phyloP scores from a whole-genome alignment of 2,113 vertebrate species.

The Hucho hucho region DNA sequence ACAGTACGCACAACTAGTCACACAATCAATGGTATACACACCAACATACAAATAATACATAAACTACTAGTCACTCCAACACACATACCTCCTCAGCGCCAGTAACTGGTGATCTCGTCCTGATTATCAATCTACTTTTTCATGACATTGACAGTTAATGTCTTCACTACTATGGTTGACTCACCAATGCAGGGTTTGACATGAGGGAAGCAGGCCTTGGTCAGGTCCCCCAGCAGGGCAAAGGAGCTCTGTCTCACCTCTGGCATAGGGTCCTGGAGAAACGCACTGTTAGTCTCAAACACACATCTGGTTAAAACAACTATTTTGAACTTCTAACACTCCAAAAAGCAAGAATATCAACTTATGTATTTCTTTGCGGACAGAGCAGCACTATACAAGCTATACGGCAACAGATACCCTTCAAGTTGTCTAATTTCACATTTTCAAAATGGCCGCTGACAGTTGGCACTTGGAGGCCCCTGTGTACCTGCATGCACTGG shows the following conservation, averaged over 20 bases:
- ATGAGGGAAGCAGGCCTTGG: constrained; percentile 93
- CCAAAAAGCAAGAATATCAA: background rate
- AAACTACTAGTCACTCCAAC: too few species aligned
- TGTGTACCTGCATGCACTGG: constrained; percentile 93
- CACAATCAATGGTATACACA: background rate
- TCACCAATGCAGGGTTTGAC: constrained; percentile 94
- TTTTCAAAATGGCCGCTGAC: background rate
- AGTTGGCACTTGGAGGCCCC: background rate
- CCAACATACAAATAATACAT: background rate
- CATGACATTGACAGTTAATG: background rate
- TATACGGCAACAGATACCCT: too few species aligned
- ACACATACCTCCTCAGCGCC: too few species aligned
- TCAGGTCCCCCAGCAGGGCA: constrained; percentile 89
- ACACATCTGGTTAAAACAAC: background rate
- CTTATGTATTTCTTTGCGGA: background rate
- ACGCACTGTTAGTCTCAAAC: background rate
- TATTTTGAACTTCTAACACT: background rate
- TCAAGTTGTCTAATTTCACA: background rate
- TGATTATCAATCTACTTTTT: background rate
- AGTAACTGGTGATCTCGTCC: too few species aligned
- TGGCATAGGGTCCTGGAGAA: constrained; percentile 87
- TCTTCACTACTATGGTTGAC: constrained; percentile 26
- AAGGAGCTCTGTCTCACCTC: constrained; percentile 96
- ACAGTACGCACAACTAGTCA: background rate
- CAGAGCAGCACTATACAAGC: too few species aligned